Evolutionary conservation across 2,888 invertebrate genomes (phyloP), one percentile per base, ranked within the genome.

Genomic region (Lithophane leautieri): DNA sequence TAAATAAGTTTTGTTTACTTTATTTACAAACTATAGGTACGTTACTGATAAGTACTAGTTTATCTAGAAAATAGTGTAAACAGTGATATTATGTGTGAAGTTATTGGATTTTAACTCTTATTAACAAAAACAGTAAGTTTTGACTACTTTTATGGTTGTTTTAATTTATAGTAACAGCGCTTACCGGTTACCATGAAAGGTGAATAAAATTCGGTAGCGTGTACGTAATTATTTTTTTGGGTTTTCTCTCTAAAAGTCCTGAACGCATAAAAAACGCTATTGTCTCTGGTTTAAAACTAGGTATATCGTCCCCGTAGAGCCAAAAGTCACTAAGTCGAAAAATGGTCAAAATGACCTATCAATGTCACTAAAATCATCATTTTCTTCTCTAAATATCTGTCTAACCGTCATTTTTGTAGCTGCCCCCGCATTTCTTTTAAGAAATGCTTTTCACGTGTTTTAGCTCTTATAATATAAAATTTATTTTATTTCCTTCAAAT

Each of bases 21-120:
- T 40, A 58, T n/a, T 47, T 25, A 77, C 22, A 16, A 56, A 76
- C 12, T 60, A n/a, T n/a, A n/a, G n/a, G 22, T 3, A 78, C 66
- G 66, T 52, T 62, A 56, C 54, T 65, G 6, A 61, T 54, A 56
- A 56, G 12, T 42, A 54, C 8, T 71, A 58, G 6, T 66, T 47
- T 54, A 71, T 42, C 44, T 66, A 83, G 7, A 42, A 40, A 25
- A 44, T 16, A 25, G 80, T 84, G 81, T 80, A 1, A 63, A 40
- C 19, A 68, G 84, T 81, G 81, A 44, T 56, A 68, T 52, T 78
- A 82, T 78, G 78, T 61, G 74, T 84, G 54, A 58, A 84, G 47
- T 80, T 80, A 80, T 84, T 73, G 80, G 80, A 81, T 80, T 71
- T 84, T 81, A 68, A 65, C 60, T n/a, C 60, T 54, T 73, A 19